Evolutionary conservation across 1,140 invertebrate genomes (phyloP).

Genomic region (Aricia agestis): DNA sequence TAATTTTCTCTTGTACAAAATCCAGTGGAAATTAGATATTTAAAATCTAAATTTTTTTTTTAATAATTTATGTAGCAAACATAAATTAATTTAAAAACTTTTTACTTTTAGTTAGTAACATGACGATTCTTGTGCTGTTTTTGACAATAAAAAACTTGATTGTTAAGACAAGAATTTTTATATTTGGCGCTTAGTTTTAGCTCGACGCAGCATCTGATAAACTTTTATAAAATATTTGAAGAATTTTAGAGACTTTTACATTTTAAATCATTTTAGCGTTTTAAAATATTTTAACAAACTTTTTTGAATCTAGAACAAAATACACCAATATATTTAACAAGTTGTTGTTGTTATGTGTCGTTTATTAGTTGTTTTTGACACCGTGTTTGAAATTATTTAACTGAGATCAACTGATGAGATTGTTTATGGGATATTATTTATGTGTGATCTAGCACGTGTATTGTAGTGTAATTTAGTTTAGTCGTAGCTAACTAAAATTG

Average conservation of each 20-base stretch:
- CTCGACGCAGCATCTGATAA: not conserved
- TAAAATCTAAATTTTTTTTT: not conserved
- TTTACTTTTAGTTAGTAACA: not conserved
- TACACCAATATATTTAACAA: constrained; percentile 29
- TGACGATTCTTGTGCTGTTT: constrained; percentile 10
- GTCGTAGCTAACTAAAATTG: constrained; percentile 35
- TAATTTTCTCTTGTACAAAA: constrained; percentile 1
- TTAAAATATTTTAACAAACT: not conserved
- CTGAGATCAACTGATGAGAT: constrained; percentile 56
- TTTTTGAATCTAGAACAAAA: constrained; percentile 12
- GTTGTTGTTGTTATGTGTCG: constrained; percentile 63
- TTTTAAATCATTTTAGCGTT: not conserved
- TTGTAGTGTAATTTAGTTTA: constrained; percentile 37
- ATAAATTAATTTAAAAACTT: constrained; percentile 9
- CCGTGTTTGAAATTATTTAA: constrained; percentile 52
- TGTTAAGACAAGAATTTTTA: not conserved
- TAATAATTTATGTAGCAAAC: constrained; percentile 4
- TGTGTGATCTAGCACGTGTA: constrained; percentile 64
- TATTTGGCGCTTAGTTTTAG: not conserved
- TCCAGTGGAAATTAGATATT: not conserved
- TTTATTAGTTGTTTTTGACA: constrained; percentile 62
- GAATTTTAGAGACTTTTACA: constrained; percentile 3
- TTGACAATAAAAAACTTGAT: constrained; percentile 5
- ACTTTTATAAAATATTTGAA: not conserved
- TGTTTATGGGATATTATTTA: constrained; percentile 71